A percentile compares a stretch with the other conserved stretches of the same genome.
Conservation (phyloP, 1,140 invertebrate species). For the Octopus bimaculoides region DNA sequence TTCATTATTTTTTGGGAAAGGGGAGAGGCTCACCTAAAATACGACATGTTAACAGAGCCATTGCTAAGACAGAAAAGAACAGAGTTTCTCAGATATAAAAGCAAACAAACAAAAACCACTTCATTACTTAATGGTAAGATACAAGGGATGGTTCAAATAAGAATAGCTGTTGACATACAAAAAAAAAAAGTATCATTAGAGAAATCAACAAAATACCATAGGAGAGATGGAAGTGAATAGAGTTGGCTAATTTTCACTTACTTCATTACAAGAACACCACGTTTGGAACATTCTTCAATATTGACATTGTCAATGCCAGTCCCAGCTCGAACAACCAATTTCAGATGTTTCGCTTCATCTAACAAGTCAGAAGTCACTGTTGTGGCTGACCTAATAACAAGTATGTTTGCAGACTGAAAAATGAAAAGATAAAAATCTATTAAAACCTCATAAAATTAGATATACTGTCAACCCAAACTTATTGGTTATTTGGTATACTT, state of each 20-base stretch:
- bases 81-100: too few relatives aligned
- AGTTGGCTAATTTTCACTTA: slow-evolving; percentile 59
- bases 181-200: not conserved
- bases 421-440: slow-evolving; percentile 8
- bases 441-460: too few relatives aligned
- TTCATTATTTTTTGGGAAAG: too few relatives aligned
- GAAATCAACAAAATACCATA: not conserved
- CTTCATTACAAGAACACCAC: slow-evolving; percentile 93
- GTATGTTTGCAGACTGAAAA: slow-evolving; percentile 74
- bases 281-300: slow-evolving; percentile 76
- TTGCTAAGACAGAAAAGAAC: too few relatives aligned
- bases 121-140: not conserved
- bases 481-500: too few relatives aligned
- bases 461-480: too few relatives aligned
- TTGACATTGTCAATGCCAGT: slow-evolving; percentile 99
- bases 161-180: too few relatives aligned
- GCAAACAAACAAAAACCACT: not conserved
- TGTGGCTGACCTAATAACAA: slow-evolving; percentile 93
- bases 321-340: slow-evolving; percentile 87
- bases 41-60: too few relatives aligned
- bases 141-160: too few relatives aligned
- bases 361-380: slow-evolving; percentile 93
- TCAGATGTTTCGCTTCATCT: slow-evolving; percentile 71
- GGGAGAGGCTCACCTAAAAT: too few relatives aligned
- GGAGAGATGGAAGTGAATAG: too few relatives aligned